These are phyloP conservation scores for Crax fasciolata DNA, from an alignment of 2,797 vertebrate species.

Conservation along the genomic window DNA sequence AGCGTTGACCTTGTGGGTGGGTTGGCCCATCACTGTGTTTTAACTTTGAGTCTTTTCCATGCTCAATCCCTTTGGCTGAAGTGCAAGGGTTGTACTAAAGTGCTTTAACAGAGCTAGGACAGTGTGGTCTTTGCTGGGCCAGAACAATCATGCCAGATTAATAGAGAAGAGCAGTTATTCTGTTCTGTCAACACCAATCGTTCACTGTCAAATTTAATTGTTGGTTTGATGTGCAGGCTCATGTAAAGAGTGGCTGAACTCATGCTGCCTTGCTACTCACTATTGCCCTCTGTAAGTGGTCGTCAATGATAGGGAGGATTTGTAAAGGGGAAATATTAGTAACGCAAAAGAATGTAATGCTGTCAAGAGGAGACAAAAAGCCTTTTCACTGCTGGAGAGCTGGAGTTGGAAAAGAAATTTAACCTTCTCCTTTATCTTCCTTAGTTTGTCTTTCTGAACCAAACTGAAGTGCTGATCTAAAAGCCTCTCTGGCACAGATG, in stretches of 20 bases:
- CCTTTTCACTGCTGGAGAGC: background rate
- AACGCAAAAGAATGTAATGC: background rate
- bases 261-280: background rate
- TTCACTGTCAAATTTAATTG: background rate
- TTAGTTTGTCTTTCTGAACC: background rate
- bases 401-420: background rate
- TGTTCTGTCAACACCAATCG: background rate
- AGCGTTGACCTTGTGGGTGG: fast-evolving
- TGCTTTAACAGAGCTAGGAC: background rate
- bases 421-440: background rate
- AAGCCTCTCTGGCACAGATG: background rate
- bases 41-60: background rate
- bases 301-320: background rate
- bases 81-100: background rate
- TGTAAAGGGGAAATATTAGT: background rate
- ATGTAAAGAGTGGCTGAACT: background rate
- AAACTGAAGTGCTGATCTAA: background rate
- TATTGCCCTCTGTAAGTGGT: background rate
- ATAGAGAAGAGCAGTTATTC: background rate
- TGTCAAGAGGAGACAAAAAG: background rate
- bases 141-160: background rate
- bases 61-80: background rate
- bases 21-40: fast-evolving
- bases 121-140: background rate
- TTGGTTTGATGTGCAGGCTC: background rate